Conservation (phyloP, 2,888 invertebrate species). For the Andricus quercusramuli region DNA sequence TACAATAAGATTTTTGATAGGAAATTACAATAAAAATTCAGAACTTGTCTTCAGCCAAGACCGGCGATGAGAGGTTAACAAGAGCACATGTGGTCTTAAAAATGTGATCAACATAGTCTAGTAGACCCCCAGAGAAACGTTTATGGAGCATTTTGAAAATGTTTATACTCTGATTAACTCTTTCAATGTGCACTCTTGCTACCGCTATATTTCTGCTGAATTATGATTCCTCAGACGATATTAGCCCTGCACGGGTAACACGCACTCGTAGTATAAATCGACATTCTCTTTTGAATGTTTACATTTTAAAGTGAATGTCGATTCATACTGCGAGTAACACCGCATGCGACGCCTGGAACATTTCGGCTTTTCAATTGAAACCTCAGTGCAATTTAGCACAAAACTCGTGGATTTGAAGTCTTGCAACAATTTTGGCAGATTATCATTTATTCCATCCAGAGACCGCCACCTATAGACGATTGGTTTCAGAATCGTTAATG, state of each 20-base stretch:
- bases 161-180: slow-evolving; percentile 49
- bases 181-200: slow-evolving; percentile 51
- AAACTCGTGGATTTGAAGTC: neutral
- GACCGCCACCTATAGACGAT: neutral
- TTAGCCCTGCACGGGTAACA: too few species aligned
- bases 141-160: slow-evolving; percentile 39
- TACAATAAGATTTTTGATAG: too few species aligned
- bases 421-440: neutral
- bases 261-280: too few species aligned
- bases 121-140: neutral
- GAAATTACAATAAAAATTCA: neutral
- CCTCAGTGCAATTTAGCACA: neutral
- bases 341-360: neutral
- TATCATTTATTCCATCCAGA: neutral
- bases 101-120: slow-evolving; percentile 40
- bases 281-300: too few species aligned
- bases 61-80: slow-evolving; percentile 43
- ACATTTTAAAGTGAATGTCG: slow-evolving; percentile 56
- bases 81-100: slow-evolving; percentile 11
- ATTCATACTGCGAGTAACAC: slow-evolving; percentile 39
- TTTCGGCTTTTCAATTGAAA: neutral
- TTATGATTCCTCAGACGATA: slow-evolving; percentile 43
- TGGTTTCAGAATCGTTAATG: neutral
- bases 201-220: slow-evolving; percentile 42
- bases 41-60: slow-evolving; percentile 43